Evolutionary conservation across 2,888 invertebrate species (phyloP).

Genomic region (Agonopterix subpropinquella): DNA sequence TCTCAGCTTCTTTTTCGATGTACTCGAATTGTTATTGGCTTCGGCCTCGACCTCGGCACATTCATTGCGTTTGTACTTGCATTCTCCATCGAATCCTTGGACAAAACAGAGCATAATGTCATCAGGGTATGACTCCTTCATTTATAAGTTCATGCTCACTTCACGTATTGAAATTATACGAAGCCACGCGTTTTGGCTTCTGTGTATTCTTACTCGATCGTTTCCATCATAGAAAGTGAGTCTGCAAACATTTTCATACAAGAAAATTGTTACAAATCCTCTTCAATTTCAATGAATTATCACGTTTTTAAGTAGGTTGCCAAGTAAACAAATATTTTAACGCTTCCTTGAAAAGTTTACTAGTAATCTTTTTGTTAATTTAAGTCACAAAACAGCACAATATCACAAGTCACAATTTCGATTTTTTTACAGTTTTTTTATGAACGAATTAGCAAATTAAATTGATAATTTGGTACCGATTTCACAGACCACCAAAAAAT

Average conservation of each 20-base stretch:
- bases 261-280: background rate
- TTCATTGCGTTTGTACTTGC: constrained; percentile 47
- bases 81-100: constrained; percentile 75
- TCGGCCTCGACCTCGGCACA: constrained; percentile 41
- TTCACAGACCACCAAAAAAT: constrained; percentile 25
- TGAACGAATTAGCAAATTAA: background rate
- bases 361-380: constrained; percentile 7
- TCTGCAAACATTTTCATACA: background rate
- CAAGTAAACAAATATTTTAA: constrained; percentile 11
- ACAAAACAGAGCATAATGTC: constrained; percentile 83
- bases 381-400: constrained; percentile 10
- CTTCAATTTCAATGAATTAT: background rate
- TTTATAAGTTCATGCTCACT: constrained; percentile 58
- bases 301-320: background rate
- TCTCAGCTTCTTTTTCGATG: constrained; percentile 32
- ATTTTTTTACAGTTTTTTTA: background rate
- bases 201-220: constrained; percentile 4
- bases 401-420: constrained; percentile 10
- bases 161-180: constrained; percentile 19
- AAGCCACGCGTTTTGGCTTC: constrained; percentile 22
- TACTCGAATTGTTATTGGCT: constrained; percentile 20
- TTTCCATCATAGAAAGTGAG: constrained; percentile 3
- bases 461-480: background rate
- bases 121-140: constrained; percentile 67
- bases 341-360: constrained; percentile 8